phyloP scores from a whole-genome alignment of 2,888 invertebrate genomes.

The Stictocephala bisonia region DNA sequence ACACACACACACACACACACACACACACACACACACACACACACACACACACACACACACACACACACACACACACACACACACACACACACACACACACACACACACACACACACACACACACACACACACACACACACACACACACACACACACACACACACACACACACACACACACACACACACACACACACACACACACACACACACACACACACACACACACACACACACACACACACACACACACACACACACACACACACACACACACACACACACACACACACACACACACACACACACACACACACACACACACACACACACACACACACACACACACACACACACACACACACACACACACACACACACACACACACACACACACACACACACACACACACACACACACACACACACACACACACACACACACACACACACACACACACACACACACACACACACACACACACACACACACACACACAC shows the following conservation, averaged over 20 bases:
- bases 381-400: too few relatives aligned
- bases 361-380: too few relatives aligned
- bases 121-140: constrained; percentile 9
- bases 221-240: background rate
- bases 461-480: too few relatives aligned
- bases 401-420: too few relatives aligned
- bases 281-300: background rate
- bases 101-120: constrained; percentile 13
- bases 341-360: background rate
- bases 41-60: constrained; percentile 13
- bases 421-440: too few relatives aligned
- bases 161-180: background rate
- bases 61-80: constrained; percentile 13
- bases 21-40: constrained; percentile 13
- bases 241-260: background rate
- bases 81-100: constrained; percentile 13
- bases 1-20: constrained; percentile 9
- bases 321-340: background rate
- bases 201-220: background rate
- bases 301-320: background rate
- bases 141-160: background rate
- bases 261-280: background rate
- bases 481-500: too few relatives aligned
- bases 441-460: too few relatives aligned
- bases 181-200: background rate